A percentile compares a stretch with the other conserved stretches of the same genome.
phyloP scores from a whole-genome alignment of 1,140 invertebrate genomes.

The Trinorchestia longiramus region DNA sequence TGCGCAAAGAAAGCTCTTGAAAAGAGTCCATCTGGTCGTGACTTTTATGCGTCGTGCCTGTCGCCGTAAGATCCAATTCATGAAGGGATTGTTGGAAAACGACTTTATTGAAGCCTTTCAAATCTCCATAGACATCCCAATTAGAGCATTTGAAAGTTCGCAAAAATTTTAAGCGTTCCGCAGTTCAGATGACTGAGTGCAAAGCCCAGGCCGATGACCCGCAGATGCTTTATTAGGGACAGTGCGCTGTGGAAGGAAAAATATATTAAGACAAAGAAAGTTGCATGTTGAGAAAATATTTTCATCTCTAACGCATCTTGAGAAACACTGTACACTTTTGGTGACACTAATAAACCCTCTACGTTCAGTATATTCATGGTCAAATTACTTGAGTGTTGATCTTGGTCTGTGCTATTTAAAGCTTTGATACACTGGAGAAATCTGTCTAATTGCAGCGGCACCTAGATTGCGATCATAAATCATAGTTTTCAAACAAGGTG shows the following conservation, averaged over 20 bases:
- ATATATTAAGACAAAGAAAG: neutral
- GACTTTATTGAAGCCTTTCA: conserved; percentile 29
- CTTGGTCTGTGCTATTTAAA: neutral
- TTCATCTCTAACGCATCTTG: too few relatives aligned
- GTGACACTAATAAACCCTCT: neutral
- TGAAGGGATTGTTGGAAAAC: neutral
- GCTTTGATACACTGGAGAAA: neutral
- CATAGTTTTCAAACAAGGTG: neutral
- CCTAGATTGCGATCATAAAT: neutral
- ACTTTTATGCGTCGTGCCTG: neutral
- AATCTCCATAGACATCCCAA: neutral
- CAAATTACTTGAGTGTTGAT: neutral
- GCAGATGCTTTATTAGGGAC: neutral
- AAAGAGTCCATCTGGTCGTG: conserved; percentile 39
- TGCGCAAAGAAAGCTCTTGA: conserved; percentile 15
- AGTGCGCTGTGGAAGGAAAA: neutral
- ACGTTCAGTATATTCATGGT: neutral
- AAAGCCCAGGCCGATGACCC: neutral
- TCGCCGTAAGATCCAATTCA: conserved; percentile 34
- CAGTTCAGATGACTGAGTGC: neutral
- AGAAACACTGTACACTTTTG: too few relatives aligned
- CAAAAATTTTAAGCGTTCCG: neutral
- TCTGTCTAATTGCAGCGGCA: neutral
- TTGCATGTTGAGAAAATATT: neutral
- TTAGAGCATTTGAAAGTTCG: neutral